These are phyloP conservation scores for Phoxinus phoxinus DNA, from an alignment of 2,113 vertebrate genomes.

Conservation along the genomic window DNA sequence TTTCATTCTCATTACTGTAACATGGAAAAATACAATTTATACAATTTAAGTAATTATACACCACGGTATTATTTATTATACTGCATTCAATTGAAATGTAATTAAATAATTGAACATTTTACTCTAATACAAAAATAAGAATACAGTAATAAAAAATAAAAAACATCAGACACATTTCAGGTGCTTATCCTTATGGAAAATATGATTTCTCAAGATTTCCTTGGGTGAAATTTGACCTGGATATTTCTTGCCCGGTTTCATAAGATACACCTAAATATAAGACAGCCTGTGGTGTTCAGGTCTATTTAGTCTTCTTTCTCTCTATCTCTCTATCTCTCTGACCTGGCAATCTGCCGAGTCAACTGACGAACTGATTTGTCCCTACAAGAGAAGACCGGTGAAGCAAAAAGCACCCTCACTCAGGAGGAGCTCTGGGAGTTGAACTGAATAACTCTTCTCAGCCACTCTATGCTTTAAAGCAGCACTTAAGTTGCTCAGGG, in stretches of 20 bases:
- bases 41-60: neutral
- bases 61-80: neutral
- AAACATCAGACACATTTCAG: neutral
- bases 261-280: slow-evolving; percentile 1
- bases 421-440: slow-evolving; percentile 23
- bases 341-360: slow-evolving; percentile 40
- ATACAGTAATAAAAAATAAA: neutral
- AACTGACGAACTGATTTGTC: slow-evolving; percentile 36
- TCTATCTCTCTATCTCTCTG: neutral
- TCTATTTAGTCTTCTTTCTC: neutral
- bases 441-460: slow-evolving; percentile 30
- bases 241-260: slow-evolving; percentile 6
- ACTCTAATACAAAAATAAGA: neutral
- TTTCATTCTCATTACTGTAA: neutral
- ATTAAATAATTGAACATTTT: neutral
- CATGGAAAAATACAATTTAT: too few species aligned
- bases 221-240: neutral
- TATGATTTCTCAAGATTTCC: neutral
- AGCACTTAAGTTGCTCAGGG: slow-evolving; percentile 54
- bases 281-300: neutral
- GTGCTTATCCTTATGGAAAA: neutral
- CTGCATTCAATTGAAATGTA: neutral
- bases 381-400: slow-evolving; percentile 22
- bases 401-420: slow-evolving; percentile 45
- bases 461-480: slow-evolving; percentile 34